Conservation (phyloP, 1,140 invertebrate species). For the Brevipalpus yothersi region DNA sequence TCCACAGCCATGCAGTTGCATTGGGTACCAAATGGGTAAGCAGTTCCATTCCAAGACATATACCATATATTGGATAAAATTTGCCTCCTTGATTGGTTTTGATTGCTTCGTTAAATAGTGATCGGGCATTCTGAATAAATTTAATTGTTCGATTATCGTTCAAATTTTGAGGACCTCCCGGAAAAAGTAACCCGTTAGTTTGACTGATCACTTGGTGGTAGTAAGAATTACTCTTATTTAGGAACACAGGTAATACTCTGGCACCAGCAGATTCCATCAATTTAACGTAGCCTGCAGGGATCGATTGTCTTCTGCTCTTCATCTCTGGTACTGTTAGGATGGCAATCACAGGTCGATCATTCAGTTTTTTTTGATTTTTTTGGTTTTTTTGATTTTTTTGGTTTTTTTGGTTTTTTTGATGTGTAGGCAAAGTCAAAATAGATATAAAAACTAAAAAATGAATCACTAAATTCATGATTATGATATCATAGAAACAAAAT, state of each 20-base stretch:
- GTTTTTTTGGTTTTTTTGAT: too few relatives aligned
- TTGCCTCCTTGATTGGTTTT: conserved; percentile 37
- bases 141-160: conserved; percentile 19
- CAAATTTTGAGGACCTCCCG: conserved; percentile 32
- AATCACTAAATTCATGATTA: too few relatives aligned
- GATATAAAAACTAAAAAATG: too few relatives aligned
- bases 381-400: too few relatives aligned
- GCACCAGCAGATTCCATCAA: conserved; percentile 54
- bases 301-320: background rate
- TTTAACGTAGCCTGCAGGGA: conserved; percentile 57
- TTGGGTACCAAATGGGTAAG: conserved; percentile 38
- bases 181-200: conserved; percentile 36
- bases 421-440: too few relatives aligned
- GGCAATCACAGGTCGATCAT: conserved; percentile 8
- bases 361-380: too few relatives aligned
- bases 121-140: conserved; percentile 41
- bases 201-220: conserved; percentile 20
- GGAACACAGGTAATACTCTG: conserved; percentile 26
- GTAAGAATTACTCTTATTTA: conserved; percentile 19
- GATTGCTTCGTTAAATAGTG: conserved; percentile 34
- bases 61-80: conserved; percentile 63
- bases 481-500: too few relatives aligned
- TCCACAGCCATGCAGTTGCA: conserved; percentile 21
- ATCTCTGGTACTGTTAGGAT: background rate
- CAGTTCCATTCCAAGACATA: conserved; percentile 65